Base-by-base conservation (phyloP, 1,140 invertebrate species). In the Lutraria rhynchaena region DNA sequence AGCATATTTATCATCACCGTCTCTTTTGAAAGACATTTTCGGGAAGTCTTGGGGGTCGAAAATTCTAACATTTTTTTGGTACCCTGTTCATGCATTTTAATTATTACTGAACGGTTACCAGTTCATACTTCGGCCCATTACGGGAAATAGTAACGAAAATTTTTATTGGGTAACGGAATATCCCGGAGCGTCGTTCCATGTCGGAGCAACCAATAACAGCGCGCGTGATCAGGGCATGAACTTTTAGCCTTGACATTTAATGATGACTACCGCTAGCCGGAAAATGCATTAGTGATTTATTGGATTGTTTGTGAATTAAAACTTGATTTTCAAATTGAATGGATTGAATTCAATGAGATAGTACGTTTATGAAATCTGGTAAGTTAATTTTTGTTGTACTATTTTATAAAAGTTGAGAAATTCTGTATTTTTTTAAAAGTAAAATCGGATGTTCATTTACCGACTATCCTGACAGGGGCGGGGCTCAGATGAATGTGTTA, bases 11-110 rank as follows among this genome's bases (percentile, higher is more conserved):
- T 71, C 69, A 71, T 71, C 51, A 31, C 69, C 69, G 29, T 71
- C 69, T 71, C 69, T 71, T 46, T 71, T 71, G 35, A 71, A 71
- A 22, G 69, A 71, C 69, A 71, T 71, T 24, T 13, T n/a, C n/a
- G n/a, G n/a, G n/a, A n/a, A n/a, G n/a, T n/a, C n/a, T n/a, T n/a
- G n/a, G n/a, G n/a, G n/a, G n/a, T n/a, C n/a, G n/a, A n/a, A n/a
- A n/a, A n/a, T n/a, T n/a, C n/a, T n/a, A n/a, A n/a, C n/a, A n/a
- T n/a, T n/a, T n/a, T n/a, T n/a, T n/a, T n/a, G n/a, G n/a, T n/a
- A n/a, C n/a, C n/a, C n/a, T n/a, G n/a, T n/a, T n/a, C n/a, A n/a
- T n/a, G n/a, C n/a, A n/a, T n/a, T n/a, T n/a, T n/a, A n/a, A n/a
- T n/a, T n/a, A n/a, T n/a, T n/a, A n/a, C n/a, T n/a, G n/a, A n/a